Percentiles rank a stretch among this genome's conserved stretches.
Conservation (phyloP, 2,888 invertebrate species). For the Macaria notata region DNA sequence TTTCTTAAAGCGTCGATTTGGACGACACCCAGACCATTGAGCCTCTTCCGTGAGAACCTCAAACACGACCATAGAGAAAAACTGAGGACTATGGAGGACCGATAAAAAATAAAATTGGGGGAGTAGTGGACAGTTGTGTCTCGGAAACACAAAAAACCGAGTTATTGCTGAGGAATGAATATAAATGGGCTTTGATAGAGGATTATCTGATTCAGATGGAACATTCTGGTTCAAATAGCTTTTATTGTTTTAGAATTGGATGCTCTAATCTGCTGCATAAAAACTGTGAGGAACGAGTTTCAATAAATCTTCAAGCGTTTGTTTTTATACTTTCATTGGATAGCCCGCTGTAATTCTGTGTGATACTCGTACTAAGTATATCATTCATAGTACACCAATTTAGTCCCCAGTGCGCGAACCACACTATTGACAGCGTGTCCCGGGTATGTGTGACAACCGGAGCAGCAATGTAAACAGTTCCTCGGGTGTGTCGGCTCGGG, state of each 20-base stretch:
- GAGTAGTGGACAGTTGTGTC: constrained; percentile 73
- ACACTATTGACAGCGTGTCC: no score
- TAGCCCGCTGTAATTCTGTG: no score
- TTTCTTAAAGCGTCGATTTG: constrained; percentile 46
- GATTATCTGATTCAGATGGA: constrained; percentile 60
- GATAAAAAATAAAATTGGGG: constrained; percentile 66
- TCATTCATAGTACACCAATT: no score
- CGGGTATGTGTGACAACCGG: constrained; percentile 21
- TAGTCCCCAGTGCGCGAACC: no score
- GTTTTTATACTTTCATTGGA: no score
- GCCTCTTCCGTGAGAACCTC: constrained; percentile 78
- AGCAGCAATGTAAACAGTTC: constrained; percentile 29
- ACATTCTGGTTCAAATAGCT: constrained; percentile 34
- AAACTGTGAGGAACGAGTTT: no score
- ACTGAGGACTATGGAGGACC: constrained; percentile 50
- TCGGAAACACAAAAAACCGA: constrained; percentile 49
- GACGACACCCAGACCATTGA: constrained; percentile 61
- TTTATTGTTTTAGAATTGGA: constrained; percentile 19
- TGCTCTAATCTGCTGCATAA: no score
- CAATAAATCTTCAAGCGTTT: no score
- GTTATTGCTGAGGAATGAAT: constrained; percentile 60
- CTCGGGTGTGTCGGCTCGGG: background rate
- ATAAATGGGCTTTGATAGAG: constrained; percentile 56
- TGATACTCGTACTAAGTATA: no score
- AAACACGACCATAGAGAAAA: constrained; percentile 72